Conservation (phyloP, 2,888 invertebrate species). For the Euzophera pinguis region DNA sequence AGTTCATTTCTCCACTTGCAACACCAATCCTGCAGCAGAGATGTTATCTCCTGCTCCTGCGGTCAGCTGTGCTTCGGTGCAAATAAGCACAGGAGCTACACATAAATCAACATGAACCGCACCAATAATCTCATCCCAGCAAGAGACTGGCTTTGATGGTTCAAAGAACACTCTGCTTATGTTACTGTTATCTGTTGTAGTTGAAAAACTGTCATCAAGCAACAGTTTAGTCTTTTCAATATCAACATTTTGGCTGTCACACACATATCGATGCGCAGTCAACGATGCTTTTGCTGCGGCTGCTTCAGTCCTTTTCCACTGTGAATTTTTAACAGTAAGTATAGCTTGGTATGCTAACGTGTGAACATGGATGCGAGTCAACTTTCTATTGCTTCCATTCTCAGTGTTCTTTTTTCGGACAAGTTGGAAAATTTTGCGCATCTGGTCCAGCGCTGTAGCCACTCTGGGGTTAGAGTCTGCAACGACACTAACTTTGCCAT, state of each 20-base stretch:
- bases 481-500: slow-evolving; percentile 85
- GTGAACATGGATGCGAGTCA: slow-evolving; percentile 90
- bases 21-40: slow-evolving; percentile 91
- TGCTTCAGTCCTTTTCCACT: slow-evolving; percentile 88
- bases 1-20: slow-evolving; percentile 77
- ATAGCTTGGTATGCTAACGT: slow-evolving; percentile 94
- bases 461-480: slow-evolving; percentile 90
- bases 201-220: slow-evolving; percentile 91
- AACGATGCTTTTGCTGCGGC: slow-evolving; percentile 91
- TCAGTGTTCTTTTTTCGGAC: slow-evolving; percentile 65
- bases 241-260: slow-evolving; percentile 82
- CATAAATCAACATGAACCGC: slow-evolving; percentile 83
- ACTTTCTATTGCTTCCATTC: slow-evolving; percentile 69
- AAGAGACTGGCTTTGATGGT: slow-evolving; percentile 86
- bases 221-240: slow-evolving; percentile 78
- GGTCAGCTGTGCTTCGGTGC: slow-evolving; percentile 88
- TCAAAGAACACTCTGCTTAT: slow-evolving; percentile 82
- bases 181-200: slow-evolving; percentile 78
- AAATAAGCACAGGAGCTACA: slow-evolving; percentile 91
- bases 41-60: slow-evolving; percentile 94
- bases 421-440: slow-evolving; percentile 83
- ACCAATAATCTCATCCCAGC: slow-evolving; percentile 86
- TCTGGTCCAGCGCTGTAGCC: slow-evolving; percentile 89
- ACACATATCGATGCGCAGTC: slow-evolving; percentile 90
- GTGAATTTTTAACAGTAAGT: slow-evolving; percentile 82